These are phyloP conservation scores for Crocallis elinguaria DNA, from an alignment of 2,888 invertebrate genomes.

Conservation along the genomic window DNA sequence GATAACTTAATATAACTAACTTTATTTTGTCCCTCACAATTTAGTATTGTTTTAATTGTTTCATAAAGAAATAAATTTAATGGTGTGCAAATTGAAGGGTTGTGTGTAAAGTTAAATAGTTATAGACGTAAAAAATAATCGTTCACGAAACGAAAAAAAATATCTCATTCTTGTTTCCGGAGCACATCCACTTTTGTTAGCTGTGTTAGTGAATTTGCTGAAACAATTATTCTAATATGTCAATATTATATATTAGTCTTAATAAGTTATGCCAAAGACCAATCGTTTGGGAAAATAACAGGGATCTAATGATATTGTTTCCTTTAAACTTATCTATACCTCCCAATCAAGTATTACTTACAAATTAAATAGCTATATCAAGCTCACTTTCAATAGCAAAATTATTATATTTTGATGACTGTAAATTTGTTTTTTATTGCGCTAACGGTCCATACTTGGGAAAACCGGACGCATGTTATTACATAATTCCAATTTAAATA, in stretches of 20 bases:
- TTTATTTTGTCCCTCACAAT: conserved; percentile 55
- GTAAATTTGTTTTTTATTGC: conserved; percentile 65
- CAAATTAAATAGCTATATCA: conserved; percentile 48
- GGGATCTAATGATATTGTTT: conserved; percentile 75
- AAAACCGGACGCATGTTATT: conserved; percentile 47
- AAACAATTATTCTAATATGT: conserved; percentile 63
- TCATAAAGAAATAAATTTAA: conserved; percentile 67
- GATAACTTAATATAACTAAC: conserved; percentile 43
- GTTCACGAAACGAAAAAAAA: conserved; percentile 64
- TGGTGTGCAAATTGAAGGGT: conserved; percentile 85
- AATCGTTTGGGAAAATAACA: conserved; percentile 78
- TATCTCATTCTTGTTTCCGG: conserved; percentile 53
- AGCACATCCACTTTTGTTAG: conserved; percentile 55
- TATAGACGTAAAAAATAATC: conserved; percentile 76
- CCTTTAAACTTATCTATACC: conserved; percentile 70
- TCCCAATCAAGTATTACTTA: conserved; percentile 46
- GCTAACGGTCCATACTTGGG: conserved; percentile 46
- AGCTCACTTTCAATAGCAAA: conserved; percentile 63
- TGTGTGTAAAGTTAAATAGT: conserved; percentile 84
- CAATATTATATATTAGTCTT: conserved; percentile 61
- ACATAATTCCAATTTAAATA: conserved; percentile 68
- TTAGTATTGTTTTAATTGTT: conserved; percentile 62
- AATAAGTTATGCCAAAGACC: conserved; percentile 80
- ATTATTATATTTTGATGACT: conserved; percentile 69
- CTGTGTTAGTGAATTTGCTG: conserved; percentile 43